Conservation (phyloP, 2,797 vertebrate species). For the Antrozous pallidus region DNA sequence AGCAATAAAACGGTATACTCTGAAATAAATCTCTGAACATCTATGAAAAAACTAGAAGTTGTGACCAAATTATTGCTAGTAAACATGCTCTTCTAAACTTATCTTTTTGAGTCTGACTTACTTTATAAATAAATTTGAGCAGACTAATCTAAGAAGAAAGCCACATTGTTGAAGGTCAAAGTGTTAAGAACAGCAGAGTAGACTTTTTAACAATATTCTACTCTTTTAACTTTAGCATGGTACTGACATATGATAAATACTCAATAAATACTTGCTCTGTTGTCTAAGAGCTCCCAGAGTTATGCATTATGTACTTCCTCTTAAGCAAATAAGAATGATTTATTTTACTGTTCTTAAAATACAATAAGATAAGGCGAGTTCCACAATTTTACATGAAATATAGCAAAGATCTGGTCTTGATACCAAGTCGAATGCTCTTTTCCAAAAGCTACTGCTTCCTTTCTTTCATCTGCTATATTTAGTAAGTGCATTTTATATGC, state of each 20-base stretch:
- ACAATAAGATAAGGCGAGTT: background rate
- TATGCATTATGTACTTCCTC: background rate
- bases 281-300: background rate
- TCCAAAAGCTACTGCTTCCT: background rate
- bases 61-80: background rate
- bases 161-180: background rate
- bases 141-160: background rate
- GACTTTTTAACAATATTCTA: background rate
- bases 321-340: background rate
- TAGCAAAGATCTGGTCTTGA: background rate
- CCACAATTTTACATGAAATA: background rate
- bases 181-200: background rate
- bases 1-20: background rate
- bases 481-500: background rate
- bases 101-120: background rate
- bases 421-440: background rate
- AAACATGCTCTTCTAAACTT: background rate
- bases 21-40: conserved; percentile 4
- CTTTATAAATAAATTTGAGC: background rate
- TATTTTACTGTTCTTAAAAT: background rate
- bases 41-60: background rate
- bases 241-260: background rate
- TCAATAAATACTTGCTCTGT: background rate
- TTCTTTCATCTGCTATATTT: background rate
- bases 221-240: background rate